Conservation (phyloP, 2,797 vertebrate species). For the Pangasius krempfi region DNA sequence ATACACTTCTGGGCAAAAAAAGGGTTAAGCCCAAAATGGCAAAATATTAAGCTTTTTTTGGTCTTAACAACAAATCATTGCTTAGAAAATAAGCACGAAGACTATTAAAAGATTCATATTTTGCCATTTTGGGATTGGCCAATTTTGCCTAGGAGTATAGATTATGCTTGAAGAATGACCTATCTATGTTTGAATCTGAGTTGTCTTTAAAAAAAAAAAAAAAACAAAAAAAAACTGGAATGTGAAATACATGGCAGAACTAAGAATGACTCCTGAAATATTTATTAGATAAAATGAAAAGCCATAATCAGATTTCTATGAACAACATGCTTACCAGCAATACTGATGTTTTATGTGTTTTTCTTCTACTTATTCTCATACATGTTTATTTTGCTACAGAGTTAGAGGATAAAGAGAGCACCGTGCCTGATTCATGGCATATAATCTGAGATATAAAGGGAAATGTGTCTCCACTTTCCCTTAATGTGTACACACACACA, state of each 20-base stretch:
- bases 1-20: neutral
- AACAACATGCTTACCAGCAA: neutral
- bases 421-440: neutral
- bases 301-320: slow-evolving; percentile 16
- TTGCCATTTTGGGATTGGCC: too few species aligned
- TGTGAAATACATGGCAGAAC: slow-evolving; percentile 15
- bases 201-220: neutral
- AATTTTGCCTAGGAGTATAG: neutral
- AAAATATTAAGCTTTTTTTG: too few species aligned
- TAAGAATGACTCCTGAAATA: slow-evolving; percentile 14
- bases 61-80: too few species aligned
- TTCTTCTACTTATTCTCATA: neutral
- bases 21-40: too few species aligned
- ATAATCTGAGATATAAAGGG: neutral
- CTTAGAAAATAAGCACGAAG: too few species aligned
- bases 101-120: too few species aligned
- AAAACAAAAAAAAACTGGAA: neutral
- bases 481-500: neutral
- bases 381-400: neutral
- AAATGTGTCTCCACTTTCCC: neutral
- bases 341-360: neutral
- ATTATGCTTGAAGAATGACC: neutral
- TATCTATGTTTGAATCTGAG: neutral
- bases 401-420: neutral
- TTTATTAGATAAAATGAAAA: slow-evolving; percentile 25